Evolutionary conservation across 1,140 invertebrate genomes (phyloP).

Genomic region (Pantala flavescens): DNA sequence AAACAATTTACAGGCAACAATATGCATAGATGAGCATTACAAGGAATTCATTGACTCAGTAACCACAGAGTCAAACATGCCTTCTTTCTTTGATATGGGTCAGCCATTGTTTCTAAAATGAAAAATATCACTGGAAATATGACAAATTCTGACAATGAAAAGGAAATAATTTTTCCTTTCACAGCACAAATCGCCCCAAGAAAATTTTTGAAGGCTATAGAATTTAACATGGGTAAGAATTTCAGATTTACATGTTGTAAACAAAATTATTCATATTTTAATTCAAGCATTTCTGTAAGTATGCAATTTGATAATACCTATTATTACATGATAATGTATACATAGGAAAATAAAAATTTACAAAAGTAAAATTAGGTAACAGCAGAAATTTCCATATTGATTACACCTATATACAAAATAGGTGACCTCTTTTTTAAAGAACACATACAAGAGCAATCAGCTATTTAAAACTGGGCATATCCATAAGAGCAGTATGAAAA

Average conservation of each 20-base stretch:
- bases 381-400: not conserved
- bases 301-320: not conserved
- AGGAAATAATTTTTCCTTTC: not conserved
- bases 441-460: conserved; percentile 1
- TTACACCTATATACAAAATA: not conserved
- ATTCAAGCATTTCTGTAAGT: not conserved
- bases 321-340: not conserved
- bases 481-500: not conserved
- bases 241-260: not conserved
- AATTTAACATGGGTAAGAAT: not conserved
- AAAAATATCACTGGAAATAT: not conserved
- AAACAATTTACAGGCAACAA: conserved; percentile 7
- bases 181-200: not conserved
- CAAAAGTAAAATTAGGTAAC: conserved; percentile 10
- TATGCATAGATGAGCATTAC: not conserved
- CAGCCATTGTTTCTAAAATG: not conserved
- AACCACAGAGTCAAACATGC: not conserved
- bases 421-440: not conserved
- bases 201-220: not conserved
- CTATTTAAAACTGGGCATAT: conserved; percentile 3
- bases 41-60: not conserved
- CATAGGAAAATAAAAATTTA: conserved; percentile 8
- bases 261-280: not conserved
- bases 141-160: not conserved
- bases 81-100: not conserved